A percentile compares a stretch with the other conserved stretches of the same genome.
Evolutionary conservation across 2,113 vertebrate genomes (phyloP).

Genomic region (Oreochromis spilurus): DNA sequence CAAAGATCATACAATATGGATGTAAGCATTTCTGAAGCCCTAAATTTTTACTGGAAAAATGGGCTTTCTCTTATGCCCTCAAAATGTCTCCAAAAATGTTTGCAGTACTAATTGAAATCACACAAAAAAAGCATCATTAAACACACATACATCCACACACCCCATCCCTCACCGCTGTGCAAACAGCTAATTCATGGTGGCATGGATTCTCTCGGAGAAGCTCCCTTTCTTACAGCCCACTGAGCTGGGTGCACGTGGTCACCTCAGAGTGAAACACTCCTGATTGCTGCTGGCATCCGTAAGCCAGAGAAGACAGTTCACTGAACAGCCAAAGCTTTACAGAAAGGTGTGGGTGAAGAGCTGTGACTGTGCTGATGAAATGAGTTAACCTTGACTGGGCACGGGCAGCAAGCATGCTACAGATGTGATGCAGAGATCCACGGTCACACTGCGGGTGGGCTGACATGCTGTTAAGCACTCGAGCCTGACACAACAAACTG

Average conservation of each 20-base stretch:
- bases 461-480: not conserved
- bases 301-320: conserved; percentile 2
- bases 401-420: not conserved
- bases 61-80: not conserved
- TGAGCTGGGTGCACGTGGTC: conserved; percentile 14
- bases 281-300: conserved; percentile 31
- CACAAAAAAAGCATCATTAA: not conserved
- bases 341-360: conserved; percentile 33
- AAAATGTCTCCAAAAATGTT: not conserved
- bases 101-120: not conserved
- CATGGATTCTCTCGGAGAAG: conserved; percentile 1
- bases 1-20: conserved; percentile 61
- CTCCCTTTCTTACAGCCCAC: conserved; percentile 1
- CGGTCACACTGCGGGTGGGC: not conserved
- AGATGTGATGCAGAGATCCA: not conserved
- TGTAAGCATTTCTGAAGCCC: conserved; percentile 39
- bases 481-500: not conserved
- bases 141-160: not conserved
- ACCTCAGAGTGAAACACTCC: not conserved
- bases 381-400: conserved; percentile 32
- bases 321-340: conserved; percentile 19
- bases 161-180: not conserved
- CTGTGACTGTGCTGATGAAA: conserved; percentile 36
- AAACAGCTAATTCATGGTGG: conserved; percentile 5
- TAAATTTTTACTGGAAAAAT: not conserved